phyloP scores from a whole-genome alignment of 2,888 invertebrate genomes.

The Chorisops tibialis region DNA sequence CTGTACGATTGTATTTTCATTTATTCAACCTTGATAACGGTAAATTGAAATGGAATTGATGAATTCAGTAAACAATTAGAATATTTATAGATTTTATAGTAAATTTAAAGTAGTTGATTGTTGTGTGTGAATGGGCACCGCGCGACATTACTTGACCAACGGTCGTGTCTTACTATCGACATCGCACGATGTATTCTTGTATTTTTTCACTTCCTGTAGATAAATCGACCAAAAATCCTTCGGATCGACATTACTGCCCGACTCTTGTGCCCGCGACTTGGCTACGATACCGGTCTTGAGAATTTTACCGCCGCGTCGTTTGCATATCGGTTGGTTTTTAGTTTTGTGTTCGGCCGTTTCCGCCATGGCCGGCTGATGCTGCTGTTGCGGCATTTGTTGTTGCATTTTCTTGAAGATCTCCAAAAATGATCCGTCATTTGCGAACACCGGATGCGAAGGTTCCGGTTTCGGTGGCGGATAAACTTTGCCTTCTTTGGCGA shows the following conservation, averaged over 20 bases:
- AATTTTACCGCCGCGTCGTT: constrained; percentile 80
- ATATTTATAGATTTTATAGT: too few species aligned
- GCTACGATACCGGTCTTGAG: constrained; percentile 88
- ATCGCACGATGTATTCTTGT: constrained; percentile 88
- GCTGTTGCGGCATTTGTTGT: constrained; percentile 55
- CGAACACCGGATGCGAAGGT: constrained; percentile 51
- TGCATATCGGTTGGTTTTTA: constrained; percentile 58
- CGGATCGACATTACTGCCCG: constrained; percentile 53
- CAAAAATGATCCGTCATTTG: constrained; percentile 84
- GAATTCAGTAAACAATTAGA: constrained; percentile 12
- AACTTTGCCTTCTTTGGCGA: constrained; percentile 50
- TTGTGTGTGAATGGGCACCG: too few species aligned
- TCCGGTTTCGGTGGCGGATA: constrained; percentile 64
- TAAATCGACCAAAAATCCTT: constrained; percentile 92
- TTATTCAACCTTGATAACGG: too few species aligned
- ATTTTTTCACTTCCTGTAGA: constrained; percentile 89
- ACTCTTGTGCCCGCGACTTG: constrained; percentile 68
- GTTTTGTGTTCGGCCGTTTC: not conserved
- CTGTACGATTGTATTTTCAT: too few species aligned
- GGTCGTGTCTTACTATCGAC: constrained; percentile 88
- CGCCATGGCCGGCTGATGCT: constrained; percentile 41
- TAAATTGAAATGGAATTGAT: constrained; percentile 32
- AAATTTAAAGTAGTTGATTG: too few species aligned
- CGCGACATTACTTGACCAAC: constrained; percentile 70
- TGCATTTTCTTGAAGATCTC: constrained; percentile 91